A percentile compares a stretch with the other conserved stretches of the same genome.
These are phyloP conservation scores for Ramphastos sulfuratus DNA, from an alignment of 2,113 vertebrate genomes.

Conservation along the genomic window DNA sequence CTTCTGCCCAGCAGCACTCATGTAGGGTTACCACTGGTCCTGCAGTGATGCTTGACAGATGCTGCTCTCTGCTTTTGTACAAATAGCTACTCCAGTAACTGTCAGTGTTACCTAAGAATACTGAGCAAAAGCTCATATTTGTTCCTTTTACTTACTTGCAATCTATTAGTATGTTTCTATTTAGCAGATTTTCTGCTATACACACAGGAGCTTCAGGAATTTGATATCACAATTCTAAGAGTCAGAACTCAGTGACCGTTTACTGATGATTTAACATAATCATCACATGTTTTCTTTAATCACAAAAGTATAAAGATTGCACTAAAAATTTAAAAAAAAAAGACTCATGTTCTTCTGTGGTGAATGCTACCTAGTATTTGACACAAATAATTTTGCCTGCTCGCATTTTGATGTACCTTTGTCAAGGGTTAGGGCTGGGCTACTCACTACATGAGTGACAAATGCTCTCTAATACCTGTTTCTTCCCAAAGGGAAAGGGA, in stretches of 20 bases:
- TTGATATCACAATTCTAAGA: neutral
- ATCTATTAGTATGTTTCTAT: neutral
- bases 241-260: neutral
- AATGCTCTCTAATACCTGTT: too few species aligned
- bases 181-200: neutral
- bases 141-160: neutral
- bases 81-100: neutral
- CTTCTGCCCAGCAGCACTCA: neutral
- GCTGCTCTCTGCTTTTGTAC: neutral
- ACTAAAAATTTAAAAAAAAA: neutral
- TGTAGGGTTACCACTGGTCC: fast-evolving
- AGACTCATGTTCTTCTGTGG: neutral
- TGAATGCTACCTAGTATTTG: neutral
- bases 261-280: neutral
- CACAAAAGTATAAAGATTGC: neutral
- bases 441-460: too few species aligned
- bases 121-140: neutral
- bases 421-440: too few species aligned
- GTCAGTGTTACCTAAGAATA: neutral
- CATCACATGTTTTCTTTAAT: neutral
- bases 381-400: neutral
- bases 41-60: fast-evolving
- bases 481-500: too few species aligned
- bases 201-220: neutral
- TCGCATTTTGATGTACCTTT: neutral